Evolutionary conservation across 2,797 vertebrate species (phyloP).

Genomic region (Chelon labrosus): DNA sequence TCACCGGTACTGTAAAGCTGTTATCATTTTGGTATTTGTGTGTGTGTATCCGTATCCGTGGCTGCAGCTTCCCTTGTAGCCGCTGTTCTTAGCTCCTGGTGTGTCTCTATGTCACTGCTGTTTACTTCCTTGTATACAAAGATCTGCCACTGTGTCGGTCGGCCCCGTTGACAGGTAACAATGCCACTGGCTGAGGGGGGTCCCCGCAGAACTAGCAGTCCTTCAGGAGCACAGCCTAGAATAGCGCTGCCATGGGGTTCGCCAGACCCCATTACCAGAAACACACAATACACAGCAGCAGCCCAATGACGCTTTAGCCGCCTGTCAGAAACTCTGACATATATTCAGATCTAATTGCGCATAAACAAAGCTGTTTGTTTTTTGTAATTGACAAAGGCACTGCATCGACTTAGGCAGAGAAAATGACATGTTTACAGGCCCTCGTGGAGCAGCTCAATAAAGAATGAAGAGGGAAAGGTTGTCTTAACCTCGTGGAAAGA

Average conservation of each 20-base stretch:
- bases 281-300: constrained; percentile 48
- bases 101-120: constrained; percentile 70
- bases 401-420: constrained; percentile 48
- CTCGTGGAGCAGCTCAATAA: constrained; percentile 47
- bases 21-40: constrained; percentile 48
- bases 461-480: constrained; percentile 38
- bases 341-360: constrained; percentile 59
- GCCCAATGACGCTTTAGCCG: constrained; percentile 49
- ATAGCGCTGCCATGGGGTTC: constrained; percentile 62
- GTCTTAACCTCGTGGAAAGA: constrained; percentile 39
- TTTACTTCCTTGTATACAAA: constrained; percentile 77
- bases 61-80: constrained; percentile 45
- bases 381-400: constrained; percentile 43
- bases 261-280: constrained; percentile 47
- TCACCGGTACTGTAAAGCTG: constrained; percentile 54
- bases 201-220: constrained; percentile 68
- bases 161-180: constrained; percentile 80
- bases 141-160: constrained; percentile 69
- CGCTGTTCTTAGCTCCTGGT: constrained; percentile 60
- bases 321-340: constrained; percentile 48
- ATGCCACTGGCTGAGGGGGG: constrained; percentile 71
- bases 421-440: constrained; percentile 52
- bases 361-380: constrained; percentile 62
- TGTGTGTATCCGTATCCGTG: constrained; percentile 43
- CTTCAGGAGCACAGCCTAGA: constrained; percentile 68